These are phyloP conservation scores for Leucophenga varia DNA, from an alignment of 1,140 invertebrate species.

Conservation along the genomic window DNA sequence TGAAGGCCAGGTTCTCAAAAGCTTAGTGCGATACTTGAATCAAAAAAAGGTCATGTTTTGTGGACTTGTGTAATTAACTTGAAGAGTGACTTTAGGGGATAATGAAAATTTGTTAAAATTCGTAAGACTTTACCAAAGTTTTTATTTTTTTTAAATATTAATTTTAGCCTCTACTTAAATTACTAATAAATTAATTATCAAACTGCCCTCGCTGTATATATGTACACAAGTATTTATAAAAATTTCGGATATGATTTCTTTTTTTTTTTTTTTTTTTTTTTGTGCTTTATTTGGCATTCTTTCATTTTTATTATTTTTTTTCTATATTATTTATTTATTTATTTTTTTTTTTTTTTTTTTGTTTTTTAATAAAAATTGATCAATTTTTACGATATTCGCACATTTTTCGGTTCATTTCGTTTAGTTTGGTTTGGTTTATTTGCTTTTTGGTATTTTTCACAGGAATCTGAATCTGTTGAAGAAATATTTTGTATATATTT, in stretches of 20 bases:
- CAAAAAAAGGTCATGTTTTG: no score
- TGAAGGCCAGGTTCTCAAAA: no score
- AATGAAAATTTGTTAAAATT: background rate
- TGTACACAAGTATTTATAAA: background rate
- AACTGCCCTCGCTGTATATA: no score
- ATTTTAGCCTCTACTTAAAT: conserved; percentile 12
- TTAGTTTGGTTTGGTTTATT: conserved; percentile 13
- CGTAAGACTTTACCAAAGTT: background rate
- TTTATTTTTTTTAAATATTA: background rate
- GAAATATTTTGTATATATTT: conserved; percentile 14
- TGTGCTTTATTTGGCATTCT: conserved; percentile 44
- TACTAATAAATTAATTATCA: no score
- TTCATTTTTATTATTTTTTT: conserved; percentile 5
- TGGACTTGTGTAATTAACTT: no score
- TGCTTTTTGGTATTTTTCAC: conserved; percentile 4
- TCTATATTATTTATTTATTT: no score
- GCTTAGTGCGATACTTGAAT: no score
- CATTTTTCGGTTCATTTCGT: conserved; percentile 9
- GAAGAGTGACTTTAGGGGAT: conserved; percentile 8
- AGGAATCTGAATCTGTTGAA: conserved; percentile 10
- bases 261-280: conserved; percentile 18
- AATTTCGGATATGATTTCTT: conserved; percentile 13
- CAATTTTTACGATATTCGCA: conserved; percentile 20
- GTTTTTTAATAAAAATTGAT: conserved; percentile 28
- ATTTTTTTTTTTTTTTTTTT: conserved; percentile 21